A percentile compares a stretch with the other conserved stretches of the same genome.
Evolutionary conservation across 1,140 invertebrate species (phyloP).

Genomic region (Nomia melanderi): DNA sequence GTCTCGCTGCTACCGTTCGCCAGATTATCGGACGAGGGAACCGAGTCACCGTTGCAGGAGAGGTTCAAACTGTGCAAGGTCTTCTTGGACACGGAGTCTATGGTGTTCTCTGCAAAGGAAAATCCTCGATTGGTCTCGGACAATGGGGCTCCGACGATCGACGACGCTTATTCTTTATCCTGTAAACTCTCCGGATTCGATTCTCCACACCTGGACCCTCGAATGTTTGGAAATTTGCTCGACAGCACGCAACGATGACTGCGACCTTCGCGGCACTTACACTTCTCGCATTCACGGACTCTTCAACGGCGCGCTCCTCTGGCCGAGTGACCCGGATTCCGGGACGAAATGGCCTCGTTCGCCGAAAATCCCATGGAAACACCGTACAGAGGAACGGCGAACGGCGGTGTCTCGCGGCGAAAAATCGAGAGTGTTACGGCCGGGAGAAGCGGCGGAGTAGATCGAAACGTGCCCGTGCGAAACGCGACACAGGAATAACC

Average conservation of each 20-base stretch:
- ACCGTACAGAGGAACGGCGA: not conserved
- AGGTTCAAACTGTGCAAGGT: slow-evolving; percentile 78
- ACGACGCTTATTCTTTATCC: not conserved
- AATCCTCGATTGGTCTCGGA: slow-evolving; percentile 2
- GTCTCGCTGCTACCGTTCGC: slow-evolving; percentile 71
- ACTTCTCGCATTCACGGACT: not conserved
- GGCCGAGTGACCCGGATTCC: not conserved
- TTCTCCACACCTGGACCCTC: not conserved
- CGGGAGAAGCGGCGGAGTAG: not conserved
- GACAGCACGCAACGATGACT: not conserved
- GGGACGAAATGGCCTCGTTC: not conserved
- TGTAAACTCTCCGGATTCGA: not conserved
- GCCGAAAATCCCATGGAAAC: not conserved
- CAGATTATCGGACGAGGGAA: slow-evolving; percentile 60
- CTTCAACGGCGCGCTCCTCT: not conserved
- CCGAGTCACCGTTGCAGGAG: slow-evolving; percentile 75
- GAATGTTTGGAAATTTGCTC: not conserved
- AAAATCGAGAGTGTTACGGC: not conserved
- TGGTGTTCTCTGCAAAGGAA: slow-evolving; percentile 72
- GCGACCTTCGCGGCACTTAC: not conserved
- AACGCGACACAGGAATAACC: slow-evolving; percentile 49
- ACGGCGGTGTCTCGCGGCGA: not conserved
- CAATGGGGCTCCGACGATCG: not conserved
- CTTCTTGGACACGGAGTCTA: slow-evolving; percentile 76
- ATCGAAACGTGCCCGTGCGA: slow-evolving; percentile 25